phyloP scores from a whole-genome alignment of 1,140 invertebrate species.

The Ditylenchus dipsaci region DNA sequence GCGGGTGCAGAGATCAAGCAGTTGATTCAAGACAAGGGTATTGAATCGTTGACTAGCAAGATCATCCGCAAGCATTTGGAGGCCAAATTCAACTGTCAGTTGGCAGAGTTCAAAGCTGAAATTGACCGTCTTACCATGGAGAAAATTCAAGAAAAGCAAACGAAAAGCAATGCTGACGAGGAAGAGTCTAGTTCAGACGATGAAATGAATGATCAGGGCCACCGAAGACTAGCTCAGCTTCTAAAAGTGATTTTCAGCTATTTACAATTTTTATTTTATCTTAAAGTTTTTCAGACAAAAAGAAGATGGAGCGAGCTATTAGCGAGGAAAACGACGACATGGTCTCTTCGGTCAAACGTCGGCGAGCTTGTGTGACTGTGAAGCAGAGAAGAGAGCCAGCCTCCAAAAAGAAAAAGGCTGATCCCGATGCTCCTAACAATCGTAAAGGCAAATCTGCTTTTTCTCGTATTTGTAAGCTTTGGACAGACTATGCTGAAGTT shows the following conservation, averaged over 20 bases:
- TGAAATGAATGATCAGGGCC: slow-evolving; percentile 14
- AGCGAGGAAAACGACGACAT: neutral
- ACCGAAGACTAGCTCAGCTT: neutral
- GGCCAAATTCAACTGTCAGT: slow-evolving; percentile 17
- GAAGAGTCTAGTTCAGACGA: slow-evolving; percentile 9
- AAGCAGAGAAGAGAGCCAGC: slow-evolving; percentile 7
- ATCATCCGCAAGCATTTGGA: slow-evolving; percentile 27
- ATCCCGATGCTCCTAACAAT: neutral
- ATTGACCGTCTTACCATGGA: slow-evolving; percentile 21
- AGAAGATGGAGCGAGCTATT: neutral
- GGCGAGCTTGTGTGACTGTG: neutral
- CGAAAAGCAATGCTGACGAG: slow-evolving; percentile 9
- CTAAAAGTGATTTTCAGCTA: neutral
- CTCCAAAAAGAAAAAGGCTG: neutral
- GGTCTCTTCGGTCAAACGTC: neutral
- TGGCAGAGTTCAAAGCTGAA: slow-evolving; percentile 19
- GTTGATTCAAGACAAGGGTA: slow-evolving; percentile 21
- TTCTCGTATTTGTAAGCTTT: slow-evolving; percentile 3
- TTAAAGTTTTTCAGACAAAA: neutral
- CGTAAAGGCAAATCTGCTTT: neutral
- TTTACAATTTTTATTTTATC: neutral
- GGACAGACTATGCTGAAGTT: neutral
- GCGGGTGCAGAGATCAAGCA: slow-evolving; percentile 8
- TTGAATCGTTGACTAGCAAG: slow-evolving; percentile 30
- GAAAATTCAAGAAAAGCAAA: slow-evolving; percentile 13